Conservation (phyloP, 2,113 vertebrate genomes). For the Rhinopomastus cyanomelas region DNA sequence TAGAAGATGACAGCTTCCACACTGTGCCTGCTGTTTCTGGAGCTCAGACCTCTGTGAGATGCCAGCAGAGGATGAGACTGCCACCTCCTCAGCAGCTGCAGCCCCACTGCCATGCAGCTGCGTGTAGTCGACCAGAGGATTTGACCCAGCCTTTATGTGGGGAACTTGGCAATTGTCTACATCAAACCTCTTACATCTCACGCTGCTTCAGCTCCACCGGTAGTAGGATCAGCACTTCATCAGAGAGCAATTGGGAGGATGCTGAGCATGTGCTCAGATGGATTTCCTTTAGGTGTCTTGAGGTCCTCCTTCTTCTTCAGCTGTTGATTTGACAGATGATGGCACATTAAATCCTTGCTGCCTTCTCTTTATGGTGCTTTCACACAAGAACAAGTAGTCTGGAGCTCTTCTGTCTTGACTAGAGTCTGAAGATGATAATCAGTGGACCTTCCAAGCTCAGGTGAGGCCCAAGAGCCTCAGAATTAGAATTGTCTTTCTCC, state of each 20-base stretch:
- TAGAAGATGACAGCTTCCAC: not conserved
- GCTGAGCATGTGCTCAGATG: not conserved
- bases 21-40: not conserved
- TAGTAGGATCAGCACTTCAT: not conserved
- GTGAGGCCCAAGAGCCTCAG: not conserved
- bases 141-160: not conserved
- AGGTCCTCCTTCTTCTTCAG: not conserved
- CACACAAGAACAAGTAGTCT: not conserved
- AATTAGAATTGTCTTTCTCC: not conserved
- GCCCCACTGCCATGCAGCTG: not conserved
- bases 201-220: not conserved
- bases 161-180: fast-evolving
- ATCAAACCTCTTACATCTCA: not conserved
- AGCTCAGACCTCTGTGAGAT: not conserved
- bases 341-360: not conserved
- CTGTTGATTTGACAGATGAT: not conserved
- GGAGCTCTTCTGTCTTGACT: not conserved
- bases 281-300: not conserved
- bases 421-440: not conserved
- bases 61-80: not conserved
- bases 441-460: not conserved
- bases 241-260: not conserved
- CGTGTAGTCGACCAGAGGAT: not conserved
- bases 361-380: not conserved
- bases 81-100: not conserved